A percentile compares a stretch with the other conserved stretches of the same genome.
Conservation (phyloP, 2,888 invertebrate genomes). For the Salpingus planirostris region DNA sequence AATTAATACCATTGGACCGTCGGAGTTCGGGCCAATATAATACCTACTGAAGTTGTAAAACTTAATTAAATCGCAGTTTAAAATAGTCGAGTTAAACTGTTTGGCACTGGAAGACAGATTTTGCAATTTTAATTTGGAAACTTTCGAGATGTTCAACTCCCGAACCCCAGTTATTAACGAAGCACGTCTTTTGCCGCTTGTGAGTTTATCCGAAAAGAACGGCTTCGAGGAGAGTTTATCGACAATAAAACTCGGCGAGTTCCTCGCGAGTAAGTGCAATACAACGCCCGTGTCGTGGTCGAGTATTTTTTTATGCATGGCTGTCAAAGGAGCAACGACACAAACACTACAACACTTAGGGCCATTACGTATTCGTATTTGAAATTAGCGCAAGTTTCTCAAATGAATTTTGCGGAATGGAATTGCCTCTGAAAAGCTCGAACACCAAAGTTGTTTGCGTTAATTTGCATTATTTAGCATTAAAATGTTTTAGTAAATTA, state of each 20-base stretch:
- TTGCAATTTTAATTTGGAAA: background rate
- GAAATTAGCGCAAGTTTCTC: slow-evolving; percentile 15
- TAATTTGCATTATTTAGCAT: slow-evolving; percentile 28
- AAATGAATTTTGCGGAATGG: slow-evolving; percentile 18
- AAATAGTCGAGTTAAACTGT: too few relatives aligned
- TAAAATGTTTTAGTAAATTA: slow-evolving; percentile 22
- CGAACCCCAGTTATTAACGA: background rate
- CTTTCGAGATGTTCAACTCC: too few relatives aligned
- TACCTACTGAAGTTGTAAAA: background rate
- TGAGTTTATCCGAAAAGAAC: background rate
- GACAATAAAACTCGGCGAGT: background rate
- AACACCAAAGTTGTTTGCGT: slow-evolving; percentile 26
- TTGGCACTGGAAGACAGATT: background rate
- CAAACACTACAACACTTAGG: too few relatives aligned
- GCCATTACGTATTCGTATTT: too few relatives aligned
- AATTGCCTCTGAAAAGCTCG: slow-evolving; percentile 18
- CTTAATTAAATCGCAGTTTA: background rate
- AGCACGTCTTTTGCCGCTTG: background rate
- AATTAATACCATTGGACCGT: background rate
- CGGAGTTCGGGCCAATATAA: background rate
- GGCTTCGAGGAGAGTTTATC: too few relatives aligned
- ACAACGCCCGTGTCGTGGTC: background rate
- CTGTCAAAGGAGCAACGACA: too few relatives aligned
- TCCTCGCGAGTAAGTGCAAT: background rate
- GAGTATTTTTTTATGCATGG: background rate